Evolutionary conservation across 2,888 invertebrate species (phyloP).

Genomic region (Pollenia griseotomentosa): DNA sequence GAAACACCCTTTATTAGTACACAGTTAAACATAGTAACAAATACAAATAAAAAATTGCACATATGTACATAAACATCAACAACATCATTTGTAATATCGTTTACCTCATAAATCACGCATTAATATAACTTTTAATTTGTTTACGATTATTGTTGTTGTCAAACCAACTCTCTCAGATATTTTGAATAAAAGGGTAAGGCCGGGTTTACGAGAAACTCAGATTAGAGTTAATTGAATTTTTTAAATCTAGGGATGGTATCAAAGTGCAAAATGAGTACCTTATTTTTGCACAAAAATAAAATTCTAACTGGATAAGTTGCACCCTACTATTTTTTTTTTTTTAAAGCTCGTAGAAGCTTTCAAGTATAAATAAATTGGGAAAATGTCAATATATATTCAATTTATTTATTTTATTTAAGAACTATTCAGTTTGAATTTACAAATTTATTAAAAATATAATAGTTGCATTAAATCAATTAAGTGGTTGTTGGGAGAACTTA

Average conservation of each 20-base stretch:
- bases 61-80: neutral
- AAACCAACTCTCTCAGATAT: constrained; percentile 10
- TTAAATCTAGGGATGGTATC: too few species aligned
- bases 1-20: too few species aligned
- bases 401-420: constrained; percentile 43
- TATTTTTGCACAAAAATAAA: too few species aligned
- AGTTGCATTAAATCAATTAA: too few species aligned
- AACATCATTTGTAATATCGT: neutral
- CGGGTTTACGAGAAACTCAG: neutral
- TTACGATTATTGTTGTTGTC: constrained; percentile 21
- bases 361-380: neutral
- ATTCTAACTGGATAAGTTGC: too few species aligned
- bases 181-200: neutral
- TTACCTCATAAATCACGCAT: neutral
- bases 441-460: too few species aligned
- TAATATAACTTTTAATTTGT: constrained; percentile 18
- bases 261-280: too few species aligned
- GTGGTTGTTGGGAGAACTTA: too few species aligned
- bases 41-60: constrained; percentile 14
- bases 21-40: neutral
- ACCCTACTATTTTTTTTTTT: too few species aligned
- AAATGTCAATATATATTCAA: constrained; percentile 49
- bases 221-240: too few species aligned
- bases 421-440: constrained; percentile 13
- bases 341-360: too few species aligned